Percentiles rank a stretch among this genome's conserved stretches.
Evolutionary conservation across 2,113 vertebrate species (phyloP).

Genomic region (Perca schrenkii): DNA sequence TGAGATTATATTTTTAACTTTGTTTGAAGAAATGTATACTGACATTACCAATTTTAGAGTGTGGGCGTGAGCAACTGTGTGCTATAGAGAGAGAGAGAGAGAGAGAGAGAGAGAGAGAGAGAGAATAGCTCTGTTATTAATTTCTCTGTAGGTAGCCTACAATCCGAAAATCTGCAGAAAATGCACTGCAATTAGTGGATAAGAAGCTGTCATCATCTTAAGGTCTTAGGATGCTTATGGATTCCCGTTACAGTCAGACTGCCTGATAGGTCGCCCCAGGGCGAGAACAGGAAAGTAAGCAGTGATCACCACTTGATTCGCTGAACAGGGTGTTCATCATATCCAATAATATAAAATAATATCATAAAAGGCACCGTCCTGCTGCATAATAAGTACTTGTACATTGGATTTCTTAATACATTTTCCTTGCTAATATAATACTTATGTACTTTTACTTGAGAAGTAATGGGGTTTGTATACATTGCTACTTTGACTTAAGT

Average conservation of each 20-base stretch:
- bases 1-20: constrained; percentile 66
- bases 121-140: neutral
- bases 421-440: neutral
- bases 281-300: constrained; percentile 4
- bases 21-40: constrained; percentile 50
- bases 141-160: constrained; percentile 15
- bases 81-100: neutral
- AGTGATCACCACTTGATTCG: constrained; percentile 17
- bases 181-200: constrained; percentile 13
- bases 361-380: neutral
- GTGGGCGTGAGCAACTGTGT: neutral
- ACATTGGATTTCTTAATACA: neutral
- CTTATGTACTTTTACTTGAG: neutral
- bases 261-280: neutral
- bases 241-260: constrained; percentile 13
- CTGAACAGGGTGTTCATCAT: neutral
- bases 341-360: neutral
- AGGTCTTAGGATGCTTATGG: constrained; percentile 26
- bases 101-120: neutral
- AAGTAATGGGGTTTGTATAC: too few relatives aligned
- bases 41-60: constrained; percentile 30
- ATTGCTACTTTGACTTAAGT: neutral
- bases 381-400: neutral
- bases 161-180: constrained; percentile 15
- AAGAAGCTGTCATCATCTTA: constrained; percentile 5